Evolutionary conservation across 2,797 vertebrate species (phyloP).

Genomic region (Acanthopagrus latus): DNA sequence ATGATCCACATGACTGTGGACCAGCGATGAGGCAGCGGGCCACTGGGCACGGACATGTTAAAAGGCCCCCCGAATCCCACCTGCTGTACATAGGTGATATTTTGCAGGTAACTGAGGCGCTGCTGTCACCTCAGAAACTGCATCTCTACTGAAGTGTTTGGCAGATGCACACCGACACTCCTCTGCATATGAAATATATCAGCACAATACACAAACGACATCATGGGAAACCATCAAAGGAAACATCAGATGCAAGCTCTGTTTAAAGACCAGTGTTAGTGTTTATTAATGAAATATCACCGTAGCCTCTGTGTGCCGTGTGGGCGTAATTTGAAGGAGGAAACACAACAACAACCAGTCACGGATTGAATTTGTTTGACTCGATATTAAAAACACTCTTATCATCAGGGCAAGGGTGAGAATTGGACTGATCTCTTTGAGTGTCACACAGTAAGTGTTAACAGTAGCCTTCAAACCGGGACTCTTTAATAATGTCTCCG

Average conservation of each 20-base stretch:
- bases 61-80: neutral
- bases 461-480: neutral
- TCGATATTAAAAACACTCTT: neutral
- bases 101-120: neutral
- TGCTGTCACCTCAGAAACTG: neutral
- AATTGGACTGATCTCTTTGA: neutral
- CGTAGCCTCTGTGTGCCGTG: neutral
- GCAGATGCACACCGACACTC: neutral
- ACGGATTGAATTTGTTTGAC: neutral
- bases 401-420: too few relatives aligned
- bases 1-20: neutral
- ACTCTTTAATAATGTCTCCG: neutral
- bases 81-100: neutral
- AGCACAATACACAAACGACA: neutral
- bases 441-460: neutral
- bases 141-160: neutral
- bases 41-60: neutral
- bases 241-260: neutral
- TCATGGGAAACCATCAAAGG: neutral
- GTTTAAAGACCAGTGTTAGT: neutral
- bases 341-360: too few relatives aligned
- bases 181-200: neutral
- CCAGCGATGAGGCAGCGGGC: neutral
- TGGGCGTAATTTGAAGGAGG: neutral
- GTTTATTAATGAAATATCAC: neutral